Conservation (phyloP, 2,888 invertebrate species). For the Eristalis arbustorum region DNA sequence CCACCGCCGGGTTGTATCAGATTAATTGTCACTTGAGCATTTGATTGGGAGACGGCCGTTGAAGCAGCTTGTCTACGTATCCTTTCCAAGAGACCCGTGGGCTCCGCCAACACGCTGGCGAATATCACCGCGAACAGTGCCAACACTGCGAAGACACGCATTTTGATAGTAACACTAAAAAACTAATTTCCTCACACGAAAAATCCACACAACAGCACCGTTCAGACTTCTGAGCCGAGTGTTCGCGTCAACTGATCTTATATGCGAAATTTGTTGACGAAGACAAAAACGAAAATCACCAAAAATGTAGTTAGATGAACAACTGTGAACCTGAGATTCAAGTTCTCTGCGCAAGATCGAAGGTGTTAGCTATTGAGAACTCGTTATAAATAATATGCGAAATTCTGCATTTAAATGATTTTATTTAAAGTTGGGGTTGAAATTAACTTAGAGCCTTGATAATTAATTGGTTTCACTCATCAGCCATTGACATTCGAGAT, state of each 20-base stretch:
- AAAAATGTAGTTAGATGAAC: too few species aligned
- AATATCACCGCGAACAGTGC: slow-evolving; percentile 29
- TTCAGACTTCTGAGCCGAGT: neutral
- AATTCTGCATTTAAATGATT: too few species aligned
- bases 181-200: neutral
- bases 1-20: slow-evolving; percentile 6
- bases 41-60: slow-evolving; percentile 3
- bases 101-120: slow-evolving; percentile 27
- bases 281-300: neutral
- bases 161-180: neutral
- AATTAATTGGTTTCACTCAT: too few species aligned
- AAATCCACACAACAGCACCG: neutral
- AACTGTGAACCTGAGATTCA: too few species aligned
- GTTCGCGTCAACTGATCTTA: neutral
- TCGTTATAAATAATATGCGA: too few species aligned
- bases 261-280: neutral
- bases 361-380: too few species aligned
- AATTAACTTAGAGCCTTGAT: too few species aligned
- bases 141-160: slow-evolving; percentile 51
- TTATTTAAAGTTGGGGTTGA: too few species aligned
- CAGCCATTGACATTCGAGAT: too few species aligned
- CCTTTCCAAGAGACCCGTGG: slow-evolving; percentile 13
- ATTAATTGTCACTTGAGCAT: neutral
- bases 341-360: too few species aligned
- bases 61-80: neutral